Evolutionary conservation across 2,113 vertebrate genomes (phyloP).

Genomic region (Cariama cristata): DNA sequence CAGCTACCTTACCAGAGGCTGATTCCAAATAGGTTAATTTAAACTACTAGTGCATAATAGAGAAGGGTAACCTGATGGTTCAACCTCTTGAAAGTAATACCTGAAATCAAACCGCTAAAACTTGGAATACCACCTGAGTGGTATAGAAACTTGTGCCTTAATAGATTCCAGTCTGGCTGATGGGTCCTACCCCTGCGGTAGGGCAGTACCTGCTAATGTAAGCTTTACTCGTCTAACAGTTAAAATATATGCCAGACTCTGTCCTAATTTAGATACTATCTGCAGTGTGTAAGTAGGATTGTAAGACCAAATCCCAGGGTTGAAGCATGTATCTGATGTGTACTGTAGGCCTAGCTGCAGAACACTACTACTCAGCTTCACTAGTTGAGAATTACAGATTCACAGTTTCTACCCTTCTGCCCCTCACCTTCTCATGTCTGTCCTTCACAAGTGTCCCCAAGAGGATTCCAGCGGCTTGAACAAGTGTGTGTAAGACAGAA

Average conservation of each 20-base stretch:
- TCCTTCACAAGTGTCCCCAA: background rate
- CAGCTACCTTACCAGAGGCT: background rate
- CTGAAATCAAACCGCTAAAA: background rate
- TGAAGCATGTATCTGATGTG: background rate
- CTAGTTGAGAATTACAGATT: rapidly evolving
- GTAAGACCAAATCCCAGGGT: background rate
- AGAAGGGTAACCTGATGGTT: background rate
- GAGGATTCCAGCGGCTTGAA: background rate
- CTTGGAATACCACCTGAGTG: background rate
- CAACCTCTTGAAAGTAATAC: background rate
- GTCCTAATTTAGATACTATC: background rate
- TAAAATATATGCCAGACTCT: background rate
- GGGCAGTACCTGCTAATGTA: background rate
- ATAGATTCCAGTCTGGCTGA: background rate
- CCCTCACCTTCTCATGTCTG: background rate
- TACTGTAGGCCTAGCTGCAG: background rate
- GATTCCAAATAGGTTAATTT: background rate
- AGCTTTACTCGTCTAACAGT: background rate
- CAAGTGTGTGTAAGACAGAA: background rate
- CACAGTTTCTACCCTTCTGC: background rate
- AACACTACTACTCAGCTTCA: background rate
- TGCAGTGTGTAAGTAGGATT: background rate
- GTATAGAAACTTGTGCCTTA: background rate
- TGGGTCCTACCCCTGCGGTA: background rate
- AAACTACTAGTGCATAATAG: background rate